Evolutionary conservation across 2,113 vertebrate species (phyloP).

Genomic region (Nesoenas mayeri): DNA sequence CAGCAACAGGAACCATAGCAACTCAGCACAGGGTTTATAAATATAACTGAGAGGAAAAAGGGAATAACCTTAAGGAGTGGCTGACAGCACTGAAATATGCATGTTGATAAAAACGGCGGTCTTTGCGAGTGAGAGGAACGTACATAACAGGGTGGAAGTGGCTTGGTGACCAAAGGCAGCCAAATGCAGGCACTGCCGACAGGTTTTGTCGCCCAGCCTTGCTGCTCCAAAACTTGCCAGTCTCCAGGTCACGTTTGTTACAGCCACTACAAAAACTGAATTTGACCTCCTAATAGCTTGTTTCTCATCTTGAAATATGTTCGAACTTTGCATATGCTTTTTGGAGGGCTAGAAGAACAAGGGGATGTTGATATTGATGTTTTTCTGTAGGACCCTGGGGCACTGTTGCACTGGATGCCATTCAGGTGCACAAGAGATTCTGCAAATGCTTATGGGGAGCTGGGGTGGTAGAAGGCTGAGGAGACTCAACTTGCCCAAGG

Average conservation of each 20-base stretch:
- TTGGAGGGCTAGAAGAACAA: background rate
- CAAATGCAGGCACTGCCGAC: background rate
- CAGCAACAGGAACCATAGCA: slow-evolving; percentile 42
- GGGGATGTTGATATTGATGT: background rate
- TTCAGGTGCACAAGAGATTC: background rate
- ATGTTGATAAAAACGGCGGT: background rate
- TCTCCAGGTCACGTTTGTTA: background rate
- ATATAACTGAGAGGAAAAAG: background rate
- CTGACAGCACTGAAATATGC: background rate
- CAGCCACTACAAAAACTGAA: background rate
- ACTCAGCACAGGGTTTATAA: slow-evolving; percentile 43
- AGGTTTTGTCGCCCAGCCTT: background rate
- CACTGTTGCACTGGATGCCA: background rate
- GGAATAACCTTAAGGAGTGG: slow-evolving; percentile 9
- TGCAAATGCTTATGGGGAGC: background rate
- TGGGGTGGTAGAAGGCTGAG: background rate
- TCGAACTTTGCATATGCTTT: background rate
- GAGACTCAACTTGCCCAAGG: background rate
- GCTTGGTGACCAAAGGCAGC: background rate
- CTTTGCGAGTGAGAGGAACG: background rate
- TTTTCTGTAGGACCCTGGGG: background rate
- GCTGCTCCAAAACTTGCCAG: background rate
- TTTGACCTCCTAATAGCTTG: background rate
- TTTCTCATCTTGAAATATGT: background rate
- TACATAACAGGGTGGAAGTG: background rate